phyloP scores from a whole-genome alignment of 2,113 vertebrate genomes.

The mouse (Mus musculus) region DNA sequence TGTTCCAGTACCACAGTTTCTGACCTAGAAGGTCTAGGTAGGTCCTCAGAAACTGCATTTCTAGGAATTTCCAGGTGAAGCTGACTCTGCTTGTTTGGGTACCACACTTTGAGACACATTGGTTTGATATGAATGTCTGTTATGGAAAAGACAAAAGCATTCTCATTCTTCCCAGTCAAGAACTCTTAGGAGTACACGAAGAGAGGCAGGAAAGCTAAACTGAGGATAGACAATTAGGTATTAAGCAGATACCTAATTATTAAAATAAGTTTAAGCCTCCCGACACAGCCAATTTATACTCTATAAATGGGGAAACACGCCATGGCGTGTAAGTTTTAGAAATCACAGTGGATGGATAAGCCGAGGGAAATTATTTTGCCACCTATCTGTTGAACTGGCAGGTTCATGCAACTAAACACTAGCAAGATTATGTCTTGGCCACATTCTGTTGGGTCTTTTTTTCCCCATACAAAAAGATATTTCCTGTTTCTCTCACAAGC shows the following conservation, averaged over 20 bases:
- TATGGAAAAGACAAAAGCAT: not conserved
- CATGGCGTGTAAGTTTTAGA: not conserved
- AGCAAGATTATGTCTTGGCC: not conserved
- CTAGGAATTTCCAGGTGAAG: not conserved
- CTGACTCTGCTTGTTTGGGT: not conserved
- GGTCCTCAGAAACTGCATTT: not conserved
- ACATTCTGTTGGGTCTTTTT: not conserved
- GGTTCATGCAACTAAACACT: not conserved
- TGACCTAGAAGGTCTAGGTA: not conserved
- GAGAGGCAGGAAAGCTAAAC: not conserved
- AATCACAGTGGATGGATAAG: not conserved
- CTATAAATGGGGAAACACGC: not conserved
- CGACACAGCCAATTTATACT: not conserved
- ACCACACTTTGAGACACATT: not conserved
- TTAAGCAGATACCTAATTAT: not conserved
- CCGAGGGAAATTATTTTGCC: not conserved
- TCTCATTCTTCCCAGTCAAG: not conserved
- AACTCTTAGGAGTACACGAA: not conserved
- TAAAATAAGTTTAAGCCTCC: constrained; percentile 1
- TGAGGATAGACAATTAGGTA: not conserved
- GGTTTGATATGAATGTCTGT: not conserved
- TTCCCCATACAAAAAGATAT: not conserved
- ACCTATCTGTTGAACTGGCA: not conserved
- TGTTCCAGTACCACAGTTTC: not conserved
- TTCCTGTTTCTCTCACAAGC: not conserved